phyloP scores from a whole-genome alignment of 2,888 invertebrate species.

The Mesorhabditis belari region DNA sequence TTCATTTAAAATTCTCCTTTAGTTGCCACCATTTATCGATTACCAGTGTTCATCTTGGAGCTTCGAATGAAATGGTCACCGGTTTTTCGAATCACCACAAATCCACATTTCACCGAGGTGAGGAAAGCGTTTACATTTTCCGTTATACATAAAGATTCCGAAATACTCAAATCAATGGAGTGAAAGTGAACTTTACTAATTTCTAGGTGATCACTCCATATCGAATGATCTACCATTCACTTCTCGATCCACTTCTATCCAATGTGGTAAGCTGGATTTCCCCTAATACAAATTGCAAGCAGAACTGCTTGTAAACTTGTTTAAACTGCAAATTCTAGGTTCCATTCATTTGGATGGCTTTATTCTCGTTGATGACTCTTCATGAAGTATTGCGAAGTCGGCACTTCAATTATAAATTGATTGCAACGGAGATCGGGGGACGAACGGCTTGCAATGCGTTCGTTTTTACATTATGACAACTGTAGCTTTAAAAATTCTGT shows the following conservation, averaged over 20 bases:
- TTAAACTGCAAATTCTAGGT: constrained; percentile 2
- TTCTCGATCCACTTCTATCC: constrained; percentile 46
- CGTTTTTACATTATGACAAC: background rate
- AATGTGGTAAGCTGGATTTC: constrained; percentile 27
- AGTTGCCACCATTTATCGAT: constrained; percentile 37
- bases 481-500: no score
- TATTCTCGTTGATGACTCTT: constrained; percentile 47
- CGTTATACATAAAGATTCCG: no score
- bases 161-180: no score
- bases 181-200: background rate
- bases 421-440: constrained; percentile 17
- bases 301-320: background rate
- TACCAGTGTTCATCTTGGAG: constrained; percentile 45
- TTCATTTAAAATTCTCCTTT: no score
- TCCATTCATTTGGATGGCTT: constrained; percentile 47
- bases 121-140: background rate
- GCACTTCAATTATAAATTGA: constrained; percentile 30
- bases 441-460: constrained; percentile 21
- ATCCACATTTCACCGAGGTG: constrained; percentile 44
- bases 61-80: constrained; percentile 40
- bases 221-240: constrained; percentile 47
- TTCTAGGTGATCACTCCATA: constrained; percentile 45
- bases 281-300: no score
- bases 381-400: constrained; percentile 46
- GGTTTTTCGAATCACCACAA: constrained; percentile 31